Percentiles rank a stretch among this genome's conserved stretches.
Conservation (phyloP, 2,797 vertebrate species). For the Molossus molossus region DNA sequence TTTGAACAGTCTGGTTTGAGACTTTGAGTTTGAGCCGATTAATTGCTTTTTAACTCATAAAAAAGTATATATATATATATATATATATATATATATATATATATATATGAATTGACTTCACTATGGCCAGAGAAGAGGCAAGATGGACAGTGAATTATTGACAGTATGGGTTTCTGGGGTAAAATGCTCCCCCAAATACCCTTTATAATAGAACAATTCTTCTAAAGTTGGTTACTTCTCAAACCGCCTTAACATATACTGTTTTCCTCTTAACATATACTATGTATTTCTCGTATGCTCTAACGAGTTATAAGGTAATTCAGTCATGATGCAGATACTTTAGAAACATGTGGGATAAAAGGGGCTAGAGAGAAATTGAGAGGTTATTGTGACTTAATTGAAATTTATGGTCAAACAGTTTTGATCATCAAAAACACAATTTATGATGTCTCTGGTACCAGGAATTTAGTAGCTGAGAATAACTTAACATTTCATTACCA, state of each 20-base stretch:
- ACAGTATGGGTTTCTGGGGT: not conserved
- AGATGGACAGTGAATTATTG: not conserved
- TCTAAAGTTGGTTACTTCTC: not conserved
- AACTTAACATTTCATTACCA: slow-evolving; percentile 77
- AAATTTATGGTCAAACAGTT: slow-evolving; percentile 71
- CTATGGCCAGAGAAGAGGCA: not conserved
- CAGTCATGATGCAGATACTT: not conserved
- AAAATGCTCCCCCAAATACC: not conserved
- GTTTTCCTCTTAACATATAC: not conserved
- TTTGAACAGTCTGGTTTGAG: not conserved
- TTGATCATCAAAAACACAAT: slow-evolving; percentile 70
- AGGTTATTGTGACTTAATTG: slow-evolving; percentile 58
- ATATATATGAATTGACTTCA: not conserved
- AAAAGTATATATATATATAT: not conserved
- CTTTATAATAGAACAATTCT: not conserved
- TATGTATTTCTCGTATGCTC: not conserved
- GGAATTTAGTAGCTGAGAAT: slow-evolving; percentile 76
- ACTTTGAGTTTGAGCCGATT: slow-evolving; percentile 30
- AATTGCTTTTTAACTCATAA: not conserved
- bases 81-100: not conserved
- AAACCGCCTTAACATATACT: not conserved
- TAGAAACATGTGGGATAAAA: slow-evolving; percentile 29
- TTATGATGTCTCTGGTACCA: slow-evolving; percentile 61
- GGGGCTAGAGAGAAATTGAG: slow-evolving; percentile 1
- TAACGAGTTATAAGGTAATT: slow-evolving; percentile 50